Evolutionary conservation across 1,140 invertebrate species (phyloP).

Genomic region (Brachionus koreanus): DNA sequence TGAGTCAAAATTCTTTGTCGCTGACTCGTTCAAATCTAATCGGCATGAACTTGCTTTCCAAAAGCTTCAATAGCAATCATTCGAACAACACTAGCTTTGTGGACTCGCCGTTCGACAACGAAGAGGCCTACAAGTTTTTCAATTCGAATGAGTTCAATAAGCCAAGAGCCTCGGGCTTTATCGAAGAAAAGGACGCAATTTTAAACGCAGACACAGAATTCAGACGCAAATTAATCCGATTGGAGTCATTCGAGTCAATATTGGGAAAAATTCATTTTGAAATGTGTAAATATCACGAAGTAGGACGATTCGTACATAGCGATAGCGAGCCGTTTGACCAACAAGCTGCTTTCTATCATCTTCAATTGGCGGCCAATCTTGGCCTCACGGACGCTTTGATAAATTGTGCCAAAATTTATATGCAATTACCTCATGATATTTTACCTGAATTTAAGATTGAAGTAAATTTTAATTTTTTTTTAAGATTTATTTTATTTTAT

Average conservation of each 20-base stretch:
- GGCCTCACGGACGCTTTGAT: constrained; percentile 56
- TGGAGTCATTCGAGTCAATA: constrained; percentile 53
- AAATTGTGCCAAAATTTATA: constrained; percentile 59
- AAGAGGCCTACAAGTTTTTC: not conserved
- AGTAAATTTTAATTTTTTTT: constrained; percentile 51
- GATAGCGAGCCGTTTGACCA: constrained; percentile 61
- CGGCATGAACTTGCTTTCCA: not conserved
- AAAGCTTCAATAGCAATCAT: not conserved
- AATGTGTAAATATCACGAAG: constrained; percentile 64
- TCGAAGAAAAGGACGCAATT: constrained; percentile 62
- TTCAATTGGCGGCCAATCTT: constrained; percentile 60
- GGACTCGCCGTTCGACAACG: constrained; percentile 1
- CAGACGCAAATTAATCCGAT: constrained; percentile 60
- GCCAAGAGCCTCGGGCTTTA: constrained; percentile 45
- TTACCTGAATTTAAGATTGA: constrained; percentile 48
- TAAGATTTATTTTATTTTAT: constrained; percentile 45
- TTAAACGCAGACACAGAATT: constrained; percentile 63
- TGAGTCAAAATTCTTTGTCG: not conserved
- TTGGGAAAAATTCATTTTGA: constrained; percentile 62
- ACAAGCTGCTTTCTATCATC: constrained; percentile 60
- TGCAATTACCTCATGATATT: constrained; percentile 61
- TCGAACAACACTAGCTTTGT: constrained; percentile 32
- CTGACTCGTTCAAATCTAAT: not conserved
- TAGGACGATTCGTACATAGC: constrained; percentile 60
- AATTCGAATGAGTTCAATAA: constrained; percentile 44